Base-by-base conservation (phyloP, 1,140 invertebrate genomes). In the Phocides pigmalion region DNA sequence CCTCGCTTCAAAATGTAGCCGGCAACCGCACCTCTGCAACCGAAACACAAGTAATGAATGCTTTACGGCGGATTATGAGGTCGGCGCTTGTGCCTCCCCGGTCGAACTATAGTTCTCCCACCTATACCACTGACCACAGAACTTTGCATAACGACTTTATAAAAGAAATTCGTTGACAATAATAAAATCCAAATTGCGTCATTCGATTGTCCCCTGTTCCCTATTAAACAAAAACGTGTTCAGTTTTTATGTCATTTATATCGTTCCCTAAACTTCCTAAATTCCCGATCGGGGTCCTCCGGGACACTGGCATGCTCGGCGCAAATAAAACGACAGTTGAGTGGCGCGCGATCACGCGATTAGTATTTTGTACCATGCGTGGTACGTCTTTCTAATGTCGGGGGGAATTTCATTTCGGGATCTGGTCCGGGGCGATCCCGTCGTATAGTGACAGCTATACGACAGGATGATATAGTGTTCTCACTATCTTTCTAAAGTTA, bases 301-400 rank as follows among this genome's bases (percentile, higher is more conserved):
- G 5, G 5, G 28, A n/a, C 16, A 19, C 8, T 49, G 46, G 2
- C 46, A 49, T 49, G 46, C 22, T 49, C 20, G 4, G n/a, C 4
- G 6, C 19, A 25, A 28, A 22, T 49, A 22, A 28, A 25, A 22
- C 12, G 19, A 15, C 20, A 28, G 1, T 28, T n/a, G 46, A 49
- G 20, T 49, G 20, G 17, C 14, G n/a, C n/a, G 4, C 14, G 20
- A 28, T 49, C 46, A 49, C 46, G 46, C 46, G 46, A 49, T 49
- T 49, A 49, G 22, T 49, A 49, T 49, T 49, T 49, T 22, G 46
- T 49, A 49, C 46, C 46, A 49, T 49, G 46, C 46, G 46, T 49
- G 46, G 22, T 49, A 4, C 20, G 46, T 49, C 46, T 47, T 49
- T 9, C 46, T 49, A 25, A 49, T 28, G 41, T 49, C 12, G 20